Percentiles rank a stretch among this genome's conserved stretches.
Evolutionary conservation across 2,797 vertebrate species (phyloP).

Genomic region (Cossypha heuglini): DNA sequence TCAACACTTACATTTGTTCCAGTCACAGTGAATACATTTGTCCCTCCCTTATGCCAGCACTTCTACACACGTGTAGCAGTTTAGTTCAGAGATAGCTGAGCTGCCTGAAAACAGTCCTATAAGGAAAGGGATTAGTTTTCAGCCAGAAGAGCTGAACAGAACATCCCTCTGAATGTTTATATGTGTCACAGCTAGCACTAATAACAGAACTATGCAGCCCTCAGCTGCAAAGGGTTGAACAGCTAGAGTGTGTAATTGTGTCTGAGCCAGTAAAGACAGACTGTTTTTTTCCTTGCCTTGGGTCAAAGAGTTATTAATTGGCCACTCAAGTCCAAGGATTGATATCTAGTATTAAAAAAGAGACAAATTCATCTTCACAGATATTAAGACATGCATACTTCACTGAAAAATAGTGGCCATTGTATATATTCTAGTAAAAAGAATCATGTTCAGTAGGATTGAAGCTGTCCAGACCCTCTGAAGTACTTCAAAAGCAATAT

Average conservation of each 20-base stretch:
- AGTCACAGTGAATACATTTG: neutral
- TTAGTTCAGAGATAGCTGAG: neutral
- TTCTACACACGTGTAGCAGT: neutral
- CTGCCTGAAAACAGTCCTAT: neutral
- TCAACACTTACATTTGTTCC: neutral
- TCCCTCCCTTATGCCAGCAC: neutral
- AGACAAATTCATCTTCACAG: neutral
- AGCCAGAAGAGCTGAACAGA: neutral
- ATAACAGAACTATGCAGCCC: neutral
- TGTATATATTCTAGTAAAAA: neutral
- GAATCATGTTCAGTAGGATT: neutral
- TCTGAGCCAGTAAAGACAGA: neutral
- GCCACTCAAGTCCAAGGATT: neutral
- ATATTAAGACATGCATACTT: neutral
- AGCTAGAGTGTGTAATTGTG: neutral
- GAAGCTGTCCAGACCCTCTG: neutral
- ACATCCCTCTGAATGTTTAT: neutral
- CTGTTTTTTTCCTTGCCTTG: neutral
- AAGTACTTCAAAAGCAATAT: neutral
- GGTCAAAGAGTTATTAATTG: neutral
- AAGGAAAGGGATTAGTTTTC: neutral
- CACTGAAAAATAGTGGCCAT: neutral
- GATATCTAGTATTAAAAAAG: neutral
- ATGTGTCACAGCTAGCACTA: neutral
- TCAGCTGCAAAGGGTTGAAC: neutral